phyloP scores from a whole-genome alignment of 2,888 invertebrate genomes.

The Leptinotarsa rubiginosa region DNA sequence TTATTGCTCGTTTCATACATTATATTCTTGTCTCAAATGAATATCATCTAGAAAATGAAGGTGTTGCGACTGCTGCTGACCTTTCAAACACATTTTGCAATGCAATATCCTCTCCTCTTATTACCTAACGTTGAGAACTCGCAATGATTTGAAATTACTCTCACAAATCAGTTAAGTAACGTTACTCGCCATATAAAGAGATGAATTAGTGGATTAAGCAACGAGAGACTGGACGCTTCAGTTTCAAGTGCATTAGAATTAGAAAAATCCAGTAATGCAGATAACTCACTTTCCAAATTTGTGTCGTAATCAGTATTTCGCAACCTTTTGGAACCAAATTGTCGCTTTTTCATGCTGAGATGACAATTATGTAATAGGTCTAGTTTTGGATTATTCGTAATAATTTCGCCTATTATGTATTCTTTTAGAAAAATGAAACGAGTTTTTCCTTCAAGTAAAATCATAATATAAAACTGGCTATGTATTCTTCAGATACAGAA shows the following conservation, averaged over 20 bases:
- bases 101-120: slow-evolving; percentile 20
- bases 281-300: slow-evolving; percentile 6
- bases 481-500: too few relatives aligned
- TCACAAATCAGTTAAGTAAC: slow-evolving; percentile 24
- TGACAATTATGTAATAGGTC: too few relatives aligned
- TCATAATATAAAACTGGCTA: too few relatives aligned
- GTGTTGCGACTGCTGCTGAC: slow-evolving; percentile 12
- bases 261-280: neutral
- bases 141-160: slow-evolving; percentile 25
- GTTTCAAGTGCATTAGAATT: slow-evolving; percentile 18
- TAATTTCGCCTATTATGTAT: too few relatives aligned
- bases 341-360: neutral
- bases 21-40: neutral
- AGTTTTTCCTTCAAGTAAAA: too few relatives aligned
- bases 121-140: slow-evolving; percentile 17
- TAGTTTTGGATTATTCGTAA: too few relatives aligned
- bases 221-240: slow-evolving; percentile 23
- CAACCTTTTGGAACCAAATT: neutral
- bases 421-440: too few relatives aligned
- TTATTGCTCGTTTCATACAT: neutral
- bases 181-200: slow-evolving; percentile 8
- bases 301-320: neutral
- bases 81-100: neutral
- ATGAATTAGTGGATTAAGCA: slow-evolving; percentile 7
- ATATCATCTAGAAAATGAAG: neutral